Evolutionary conservation across 2,797 vertebrate species (phyloP).

Genomic region (Notoglanidium macrostoma): DNA sequence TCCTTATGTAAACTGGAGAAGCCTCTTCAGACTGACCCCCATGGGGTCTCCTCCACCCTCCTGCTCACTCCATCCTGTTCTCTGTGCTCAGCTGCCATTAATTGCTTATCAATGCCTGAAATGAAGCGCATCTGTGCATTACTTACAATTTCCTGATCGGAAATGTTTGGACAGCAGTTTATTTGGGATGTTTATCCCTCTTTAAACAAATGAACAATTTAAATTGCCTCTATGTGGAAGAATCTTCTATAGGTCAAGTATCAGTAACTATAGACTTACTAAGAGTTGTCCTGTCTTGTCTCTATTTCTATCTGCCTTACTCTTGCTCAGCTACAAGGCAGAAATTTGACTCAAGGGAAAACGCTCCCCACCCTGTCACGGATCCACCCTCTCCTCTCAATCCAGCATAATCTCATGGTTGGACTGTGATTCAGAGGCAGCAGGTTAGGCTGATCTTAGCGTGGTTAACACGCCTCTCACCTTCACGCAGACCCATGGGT

Average conservation of each 20-base stretch:
- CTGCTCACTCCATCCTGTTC: not conserved
- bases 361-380: constrained; percentile 2
- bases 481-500: not conserved
- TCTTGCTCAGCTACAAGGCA: constrained; percentile 14
- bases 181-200: constrained; percentile 14
- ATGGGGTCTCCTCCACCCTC: not conserved
- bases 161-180: constrained; percentile 18
- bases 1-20: constrained; percentile 75
- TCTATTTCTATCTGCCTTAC: not conserved
- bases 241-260: constrained; percentile 12
- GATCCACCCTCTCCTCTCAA: constrained; percentile 26
- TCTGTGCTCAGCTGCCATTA: not conserved
- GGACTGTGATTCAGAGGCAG: constrained; percentile 27
- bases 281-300: constrained; percentile 12
- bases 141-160: not conserved
- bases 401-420: constrained; percentile 38
- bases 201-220: not conserved
- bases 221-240: constrained; percentile 6
- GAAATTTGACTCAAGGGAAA: constrained; percentile 39
- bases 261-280: constrained; percentile 17
- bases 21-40: constrained; percentile 59
- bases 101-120: not conserved
- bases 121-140: not conserved
- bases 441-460: constrained; percentile 21
- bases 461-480: not conserved